phyloP scores from a whole-genome alignment of 2,888 invertebrate genomes.

The Agriotes lineatus region DNA sequence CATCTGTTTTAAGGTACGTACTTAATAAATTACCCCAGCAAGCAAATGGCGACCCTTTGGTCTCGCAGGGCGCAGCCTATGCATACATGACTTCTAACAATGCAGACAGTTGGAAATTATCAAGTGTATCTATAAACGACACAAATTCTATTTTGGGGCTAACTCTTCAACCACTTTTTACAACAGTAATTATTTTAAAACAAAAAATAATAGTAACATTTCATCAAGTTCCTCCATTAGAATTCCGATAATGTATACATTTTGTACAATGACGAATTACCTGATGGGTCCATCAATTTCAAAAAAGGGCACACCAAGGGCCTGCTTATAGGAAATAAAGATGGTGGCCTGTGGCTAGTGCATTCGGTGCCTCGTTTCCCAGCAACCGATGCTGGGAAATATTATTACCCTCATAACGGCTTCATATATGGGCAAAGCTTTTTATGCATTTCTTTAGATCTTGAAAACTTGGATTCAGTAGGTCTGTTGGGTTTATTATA shows the following conservation, averaged over 20 bases:
- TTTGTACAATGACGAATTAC: constrained; percentile 91
- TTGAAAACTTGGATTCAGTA: constrained; percentile 76
- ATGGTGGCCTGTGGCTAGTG: constrained; percentile 88
- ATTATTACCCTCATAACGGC: constrained; percentile 81
- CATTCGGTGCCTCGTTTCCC: constrained; percentile 95
- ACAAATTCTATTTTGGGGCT: constrained; percentile 75
- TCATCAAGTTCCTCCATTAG: constrained; percentile 42
- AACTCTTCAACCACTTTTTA: constrained; percentile 70
- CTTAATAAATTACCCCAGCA: constrained; percentile 83
- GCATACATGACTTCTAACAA: constrained; percentile 76
- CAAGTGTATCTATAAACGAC: constrained; percentile 73
- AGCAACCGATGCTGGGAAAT: constrained; percentile 66
- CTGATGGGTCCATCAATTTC: constrained; percentile 70
- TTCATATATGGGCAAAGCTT: constrained; percentile 86
- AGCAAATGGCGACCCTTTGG: constrained; percentile 68
- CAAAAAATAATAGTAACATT: not conserved
- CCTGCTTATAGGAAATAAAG: constrained; percentile 78
- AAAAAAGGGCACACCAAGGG: constrained; percentile 91
- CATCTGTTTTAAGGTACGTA: constrained; percentile 86
- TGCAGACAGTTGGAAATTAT: constrained; percentile 76
- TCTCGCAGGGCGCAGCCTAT: constrained; percentile 76
- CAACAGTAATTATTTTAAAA: too few relatives aligned
- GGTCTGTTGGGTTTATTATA: constrained; percentile 66
- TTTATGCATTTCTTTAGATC: constrained; percentile 84
- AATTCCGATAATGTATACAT: constrained; percentile 64